Percentiles rank a stretch among this genome's conserved stretches.
Conservation (phyloP, 2,113 vertebrate species). For the Tricholaema leucomelas region DNA sequence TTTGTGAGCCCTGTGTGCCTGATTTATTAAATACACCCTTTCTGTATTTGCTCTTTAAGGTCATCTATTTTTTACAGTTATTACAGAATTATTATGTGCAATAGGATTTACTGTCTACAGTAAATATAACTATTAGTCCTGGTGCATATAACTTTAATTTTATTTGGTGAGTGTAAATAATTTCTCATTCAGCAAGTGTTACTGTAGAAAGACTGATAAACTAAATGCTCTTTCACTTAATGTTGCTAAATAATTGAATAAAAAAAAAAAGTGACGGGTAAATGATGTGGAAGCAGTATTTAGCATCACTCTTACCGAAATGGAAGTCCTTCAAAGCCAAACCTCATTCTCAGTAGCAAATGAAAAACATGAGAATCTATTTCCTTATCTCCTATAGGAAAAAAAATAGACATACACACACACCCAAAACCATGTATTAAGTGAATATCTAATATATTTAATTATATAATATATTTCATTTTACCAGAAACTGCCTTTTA, state of each 20-base stretch:
- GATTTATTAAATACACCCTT: not conserved
- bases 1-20: not conserved
- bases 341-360: conserved; percentile 17
- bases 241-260: conserved; percentile 50
- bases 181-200: conserved; percentile 39
- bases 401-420: too few species aligned
- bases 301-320: conserved; percentile 36
- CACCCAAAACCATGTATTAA: not conserved
- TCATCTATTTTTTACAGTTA: not conserved
- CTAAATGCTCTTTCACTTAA: conserved; percentile 53
- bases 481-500: not conserved
- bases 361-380: not conserved
- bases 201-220: conserved; percentile 7
- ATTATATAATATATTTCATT: not conserved
- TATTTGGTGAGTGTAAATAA: not conserved
- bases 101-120: not conserved
- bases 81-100: not conserved
- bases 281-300: conserved; percentile 36
- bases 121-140: conserved; percentile 37
- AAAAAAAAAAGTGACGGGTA: conserved; percentile 43
- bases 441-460: not conserved
- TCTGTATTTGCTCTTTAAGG: not conserved
- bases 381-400: not conserved
- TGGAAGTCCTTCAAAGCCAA: conserved; percentile 38
- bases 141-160: not conserved